These are phyloP conservation scores for Mesocricetus auratus DNA, from an alignment of 2,113 vertebrate genomes.

Conservation along the genomic window DNA sequence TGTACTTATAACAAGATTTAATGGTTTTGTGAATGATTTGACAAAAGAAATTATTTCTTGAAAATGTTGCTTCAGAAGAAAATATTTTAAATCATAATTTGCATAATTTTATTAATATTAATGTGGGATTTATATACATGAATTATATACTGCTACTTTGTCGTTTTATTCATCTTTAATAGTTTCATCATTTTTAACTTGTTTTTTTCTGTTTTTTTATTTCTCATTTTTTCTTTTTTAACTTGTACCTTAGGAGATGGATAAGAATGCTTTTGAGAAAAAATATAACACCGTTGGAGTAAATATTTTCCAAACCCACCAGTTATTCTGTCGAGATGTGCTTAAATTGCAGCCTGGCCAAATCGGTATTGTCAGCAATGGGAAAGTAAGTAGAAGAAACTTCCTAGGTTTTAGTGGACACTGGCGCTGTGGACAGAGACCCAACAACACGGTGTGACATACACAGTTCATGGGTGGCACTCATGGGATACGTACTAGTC, in stretches of 20 bases:
- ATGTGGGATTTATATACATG: neutral
- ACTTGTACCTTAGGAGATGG: conserved; percentile 91
- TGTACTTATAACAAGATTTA: neutral
- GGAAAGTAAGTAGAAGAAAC: conserved; percentile 90
- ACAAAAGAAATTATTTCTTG: conserved; percentile 17
- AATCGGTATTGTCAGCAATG: conserved; percentile 93
- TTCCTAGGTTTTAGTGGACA: neutral
- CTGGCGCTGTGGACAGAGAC: neutral
- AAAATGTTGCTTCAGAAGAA: conserved; percentile 21
- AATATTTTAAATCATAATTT: conserved; percentile 19
- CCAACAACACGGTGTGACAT: neutral
- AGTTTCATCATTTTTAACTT: conserved; percentile 55
- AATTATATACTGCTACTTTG: conserved; percentile 9
- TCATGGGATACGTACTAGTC: neutral
- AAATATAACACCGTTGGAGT: conserved; percentile 96
- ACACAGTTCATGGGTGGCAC: neutral
- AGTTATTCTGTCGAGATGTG: conserved; percentile 93
- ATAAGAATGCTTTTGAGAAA: conserved; percentile 94
- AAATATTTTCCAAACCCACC: conserved; percentile 93
- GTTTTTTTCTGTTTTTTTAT: conserved; percentile 38
- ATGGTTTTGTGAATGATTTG: conserved; percentile 30
- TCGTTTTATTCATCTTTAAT: neutral
- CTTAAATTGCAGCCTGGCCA: conserved; percentile 93
- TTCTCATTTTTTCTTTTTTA: neutral
- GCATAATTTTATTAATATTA: conserved; percentile 19